Evolutionary conservation across 2,797 vertebrate species (phyloP).

Genomic region (Sebastes hopkinsi): DNA sequence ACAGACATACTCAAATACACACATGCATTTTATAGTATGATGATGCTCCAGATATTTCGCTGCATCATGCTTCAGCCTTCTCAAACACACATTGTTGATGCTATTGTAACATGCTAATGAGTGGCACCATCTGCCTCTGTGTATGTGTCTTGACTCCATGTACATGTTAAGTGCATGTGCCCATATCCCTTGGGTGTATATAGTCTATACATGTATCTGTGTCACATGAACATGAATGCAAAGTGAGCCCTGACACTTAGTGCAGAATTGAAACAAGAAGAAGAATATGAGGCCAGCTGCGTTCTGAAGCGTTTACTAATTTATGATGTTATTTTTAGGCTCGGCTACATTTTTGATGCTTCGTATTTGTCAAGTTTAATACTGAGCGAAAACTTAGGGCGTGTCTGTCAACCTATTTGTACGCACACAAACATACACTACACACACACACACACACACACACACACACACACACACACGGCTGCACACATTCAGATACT

Average conservation of each 20-base stretch:
- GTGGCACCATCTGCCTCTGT: neutral
- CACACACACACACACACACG: neutral
- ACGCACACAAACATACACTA: neutral
- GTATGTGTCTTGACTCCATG: neutral
- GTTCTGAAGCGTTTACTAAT: conserved; percentile 69
- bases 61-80: conserved; percentile 59
- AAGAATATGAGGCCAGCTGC: conserved; percentile 44
- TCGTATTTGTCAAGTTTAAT: conserved; percentile 75
- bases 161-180: neutral
- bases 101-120: conserved; percentile 8
- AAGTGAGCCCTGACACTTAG: conserved; percentile 13
- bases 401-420: conserved; percentile 48
- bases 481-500: neutral
- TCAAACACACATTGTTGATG: neutral
- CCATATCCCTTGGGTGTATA: neutral
- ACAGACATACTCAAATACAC: neutral
- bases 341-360: conserved; percentile 74
- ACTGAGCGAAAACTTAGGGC: conserved; percentile 46
- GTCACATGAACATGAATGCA: neutral
- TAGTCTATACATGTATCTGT: neutral
- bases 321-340: conserved; percentile 80
- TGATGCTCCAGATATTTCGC: conserved; percentile 51
- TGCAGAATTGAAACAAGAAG: conserved; percentile 36
- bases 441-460: neutral
- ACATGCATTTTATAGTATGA: conserved; percentile 34